Evolutionary conservation across 2,888 invertebrate genomes (phyloP).

Genomic region (Lysandra coridon): DNA sequence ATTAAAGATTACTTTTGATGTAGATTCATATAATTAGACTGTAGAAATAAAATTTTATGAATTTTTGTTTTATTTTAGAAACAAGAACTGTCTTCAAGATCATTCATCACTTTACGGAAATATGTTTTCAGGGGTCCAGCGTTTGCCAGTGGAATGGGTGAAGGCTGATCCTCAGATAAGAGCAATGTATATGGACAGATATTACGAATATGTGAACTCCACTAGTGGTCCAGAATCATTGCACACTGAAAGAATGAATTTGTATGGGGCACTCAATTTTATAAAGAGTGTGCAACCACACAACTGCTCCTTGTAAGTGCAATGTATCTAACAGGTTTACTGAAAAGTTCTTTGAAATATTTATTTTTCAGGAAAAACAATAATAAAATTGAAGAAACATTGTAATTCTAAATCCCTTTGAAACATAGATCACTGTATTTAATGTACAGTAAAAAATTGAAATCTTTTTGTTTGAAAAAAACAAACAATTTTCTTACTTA

Average conservation of each 20-base stretch:
- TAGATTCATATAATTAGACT: neutral
- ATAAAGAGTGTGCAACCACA: conserved; percentile 84
- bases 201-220: conserved; percentile 87
- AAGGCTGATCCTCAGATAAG: conserved; percentile 85
- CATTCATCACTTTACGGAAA: neutral
- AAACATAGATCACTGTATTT: too few species aligned
- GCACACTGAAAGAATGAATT: conserved; percentile 84
- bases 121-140: conserved; percentile 86
- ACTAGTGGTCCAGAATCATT: conserved; percentile 84
- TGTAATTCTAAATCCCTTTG: too few species aligned
- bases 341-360: neutral
- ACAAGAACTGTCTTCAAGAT: too few species aligned
- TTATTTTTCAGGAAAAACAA: too few species aligned
- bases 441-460: too few species aligned
- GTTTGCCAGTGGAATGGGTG: conserved; percentile 91
- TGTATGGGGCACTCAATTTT: conserved; percentile 88
- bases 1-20: conserved; percentile 9
- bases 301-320: conserved; percentile 80
- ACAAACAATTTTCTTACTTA: too few species aligned
- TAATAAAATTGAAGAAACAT: too few species aligned
- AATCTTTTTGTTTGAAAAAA: too few species aligned
- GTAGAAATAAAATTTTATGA: too few species aligned
- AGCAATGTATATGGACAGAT: conserved; percentile 86
- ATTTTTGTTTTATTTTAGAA: too few species aligned
- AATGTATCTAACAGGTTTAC: neutral